Evolutionary conservation across 2,888 invertebrate species (phyloP), one percentile per base, ranked within the genome.

Genomic region (Idaea biselata): DNA sequence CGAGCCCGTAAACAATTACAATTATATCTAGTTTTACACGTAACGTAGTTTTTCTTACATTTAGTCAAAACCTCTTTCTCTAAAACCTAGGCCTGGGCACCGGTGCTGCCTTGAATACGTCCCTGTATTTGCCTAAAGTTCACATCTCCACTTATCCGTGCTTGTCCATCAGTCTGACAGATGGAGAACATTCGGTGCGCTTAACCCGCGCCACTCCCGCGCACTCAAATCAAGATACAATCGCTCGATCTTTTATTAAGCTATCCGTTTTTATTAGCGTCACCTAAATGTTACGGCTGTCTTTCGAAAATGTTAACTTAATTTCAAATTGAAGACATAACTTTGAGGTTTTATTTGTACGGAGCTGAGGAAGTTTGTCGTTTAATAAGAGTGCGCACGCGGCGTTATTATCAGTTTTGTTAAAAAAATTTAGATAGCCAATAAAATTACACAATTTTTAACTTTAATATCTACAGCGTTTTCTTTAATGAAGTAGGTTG

Each of bases 221-320:
- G 44, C 44, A 44, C 44, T 44, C 44, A 1, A 14, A 5, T 44
- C 44, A 11, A 44, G 44, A 44, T 44, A 44, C 44, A 44, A 44
- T 44, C 44, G 44, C 44, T 0, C 7, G 44, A 44, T 44, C 44
- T 44, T 44, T 44, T 44, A 44, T 44, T 44, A 44, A 44, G 44
- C 44, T 44, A 44, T 44, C 44, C 44, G 44, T 44, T 44, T 44
- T 44, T 44, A 44, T 44, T 11, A 44, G 14, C 11, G 44, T 44
- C 44, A 44, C 44, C 44, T 44, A 44, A 44, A 44, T 44, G 44
- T 44, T 44, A 44, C 44, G 44, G 44, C 44, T 44, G 44, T 44
- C 44, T 44, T 44, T 44, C 44, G 44, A 44, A 44, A 14, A 11
- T 44, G 44, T 44, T 44, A 44, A 14, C 44, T 8, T 44, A 44